A percentile compares a stretch with the other conserved stretches of the same genome.
Evolutionary conservation across 2,888 invertebrate species (phyloP).

Genomic region (Catocala sponsa): DNA sequence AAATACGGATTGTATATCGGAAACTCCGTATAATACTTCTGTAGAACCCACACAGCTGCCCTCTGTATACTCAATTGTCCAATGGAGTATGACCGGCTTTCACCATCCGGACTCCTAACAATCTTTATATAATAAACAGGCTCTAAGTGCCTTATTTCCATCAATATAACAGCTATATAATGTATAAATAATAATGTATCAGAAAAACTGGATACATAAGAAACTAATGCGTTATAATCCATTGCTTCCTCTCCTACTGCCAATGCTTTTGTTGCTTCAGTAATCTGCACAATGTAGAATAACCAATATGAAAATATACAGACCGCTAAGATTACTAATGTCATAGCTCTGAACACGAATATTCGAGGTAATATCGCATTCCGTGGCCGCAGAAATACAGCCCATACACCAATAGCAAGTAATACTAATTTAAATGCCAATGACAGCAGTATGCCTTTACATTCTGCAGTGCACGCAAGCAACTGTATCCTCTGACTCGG

Average conservation of each 20-base stretch:
- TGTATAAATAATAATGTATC: slow-evolving; percentile 98
- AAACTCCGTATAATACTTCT: slow-evolving; percentile 98
- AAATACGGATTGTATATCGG: slow-evolving; percentile 98
- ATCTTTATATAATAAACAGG: slow-evolving; percentile 96
- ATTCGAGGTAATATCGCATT: slow-evolving; percentile 97
- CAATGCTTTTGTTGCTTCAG: slow-evolving; percentile 93
- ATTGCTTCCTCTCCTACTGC: slow-evolving; percentile 93
- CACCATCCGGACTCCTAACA: slow-evolving; percentile 98
- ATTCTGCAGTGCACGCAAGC: slow-evolving; percentile 96
- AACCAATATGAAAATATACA: slow-evolving; percentile 99
- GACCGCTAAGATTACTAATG: slow-evolving; percentile 95
- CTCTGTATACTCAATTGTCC: slow-evolving; percentile 97
- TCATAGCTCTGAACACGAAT: slow-evolving; percentile 95
- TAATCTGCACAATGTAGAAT: slow-evolving; percentile 97
- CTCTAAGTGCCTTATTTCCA: slow-evolving; percentile 97
- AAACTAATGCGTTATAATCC: slow-evolving; percentile 96
- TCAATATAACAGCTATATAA: slow-evolving; percentile 96
- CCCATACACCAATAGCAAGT: slow-evolving; percentile 97
- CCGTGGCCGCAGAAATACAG: slow-evolving; percentile 95
- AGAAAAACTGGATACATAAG: slow-evolving; percentile 96
- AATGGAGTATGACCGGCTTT: slow-evolving; percentile 95
- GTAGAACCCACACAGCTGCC: slow-evolving; percentile 97
- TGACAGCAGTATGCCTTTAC: slow-evolving; percentile 97
- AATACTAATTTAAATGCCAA: slow-evolving; percentile 97
- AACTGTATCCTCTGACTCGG: slow-evolving; percentile 91